Percentiles rank a stretch among this genome's conserved stretches.
Evolutionary conservation across 2,113 vertebrate species (phyloP).

Genomic region (Hylia prasina): DNA sequence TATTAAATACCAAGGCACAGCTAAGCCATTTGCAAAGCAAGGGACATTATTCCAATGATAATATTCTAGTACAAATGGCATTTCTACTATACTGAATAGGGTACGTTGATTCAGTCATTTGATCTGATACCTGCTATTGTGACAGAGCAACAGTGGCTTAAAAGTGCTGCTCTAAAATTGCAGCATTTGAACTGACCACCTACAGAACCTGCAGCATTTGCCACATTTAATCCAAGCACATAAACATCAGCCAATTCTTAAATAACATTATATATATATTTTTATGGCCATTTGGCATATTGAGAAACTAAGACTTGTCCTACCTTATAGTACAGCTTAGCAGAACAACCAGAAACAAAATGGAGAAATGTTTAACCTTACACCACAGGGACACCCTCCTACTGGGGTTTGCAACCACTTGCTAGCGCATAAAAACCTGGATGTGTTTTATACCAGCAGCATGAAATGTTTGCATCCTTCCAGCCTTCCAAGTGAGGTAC

Average conservation of each 20-base stretch:
- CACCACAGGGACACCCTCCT: not conserved
- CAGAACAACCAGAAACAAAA: not conserved
- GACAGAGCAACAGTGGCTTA: not conserved
- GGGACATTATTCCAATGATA: not conserved
- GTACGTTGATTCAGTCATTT: not conserved
- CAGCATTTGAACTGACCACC: not conserved
- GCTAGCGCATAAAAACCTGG: not conserved
- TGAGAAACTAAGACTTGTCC: not conserved
- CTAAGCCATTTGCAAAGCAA: not conserved
- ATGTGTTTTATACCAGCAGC: not conserved
- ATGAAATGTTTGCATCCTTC: not conserved
- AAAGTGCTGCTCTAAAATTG: not conserved
- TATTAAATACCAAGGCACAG: constrained; percentile 19
- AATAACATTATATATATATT: not conserved
- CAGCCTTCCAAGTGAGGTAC: not conserved
- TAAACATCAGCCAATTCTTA: not conserved
- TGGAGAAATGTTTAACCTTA: not conserved
- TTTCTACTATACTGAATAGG: not conserved
- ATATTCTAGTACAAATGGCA: not conserved
- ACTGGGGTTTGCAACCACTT: not conserved
- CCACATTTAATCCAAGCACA: not conserved
- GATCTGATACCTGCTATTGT: not conserved
- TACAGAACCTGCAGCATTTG: not conserved
- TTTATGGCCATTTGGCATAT: not conserved
- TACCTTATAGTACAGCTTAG: not conserved